A percentile compares a stretch with the other conserved stretches of the same genome.
phyloP scores from a whole-genome alignment of 1,140 invertebrate species.

The Macrobrachium nipponense region DNA sequence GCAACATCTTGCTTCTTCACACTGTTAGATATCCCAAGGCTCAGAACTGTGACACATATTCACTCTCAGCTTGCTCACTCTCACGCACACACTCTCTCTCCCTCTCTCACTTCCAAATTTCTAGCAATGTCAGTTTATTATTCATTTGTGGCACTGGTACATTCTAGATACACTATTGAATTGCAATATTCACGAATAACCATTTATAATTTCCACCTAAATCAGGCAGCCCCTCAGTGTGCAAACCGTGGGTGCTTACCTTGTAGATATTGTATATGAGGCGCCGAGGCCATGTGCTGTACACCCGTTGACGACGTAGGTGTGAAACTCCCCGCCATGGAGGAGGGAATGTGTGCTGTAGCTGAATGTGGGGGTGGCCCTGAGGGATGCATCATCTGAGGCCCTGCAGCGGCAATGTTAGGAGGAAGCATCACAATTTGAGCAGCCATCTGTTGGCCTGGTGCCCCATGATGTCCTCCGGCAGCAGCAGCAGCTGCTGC shows the following conservation, averaged over 20 bases:
- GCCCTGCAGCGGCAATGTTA: not conserved
- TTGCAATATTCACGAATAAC: constrained; percentile 45
- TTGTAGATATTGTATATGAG: constrained; percentile 52
- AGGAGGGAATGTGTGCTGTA: constrained; percentile 57
- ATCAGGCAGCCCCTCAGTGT: constrained; percentile 43
- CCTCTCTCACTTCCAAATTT: no score
- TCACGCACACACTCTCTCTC: no score
- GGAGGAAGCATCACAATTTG: constrained; percentile 48
- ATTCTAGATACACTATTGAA: constrained; percentile 32
- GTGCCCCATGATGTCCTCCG: constrained; percentile 43
- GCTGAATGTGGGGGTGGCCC: constrained; percentile 50
- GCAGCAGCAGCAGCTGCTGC: constrained; percentile 15
- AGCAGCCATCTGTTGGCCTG: constrained; percentile 46
- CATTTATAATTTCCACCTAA: constrained; percentile 26
- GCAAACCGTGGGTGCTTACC: constrained; percentile 52
- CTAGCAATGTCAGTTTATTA: no score
- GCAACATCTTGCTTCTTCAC: constrained; percentile 43
- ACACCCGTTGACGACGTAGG: constrained; percentile 51
- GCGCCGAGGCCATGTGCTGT: constrained; percentile 46
- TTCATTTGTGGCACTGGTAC: constrained; percentile 31
- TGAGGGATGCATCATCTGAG: constrained; percentile 41
- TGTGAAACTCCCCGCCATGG: constrained; percentile 55
- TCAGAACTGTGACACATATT: constrained; percentile 36
- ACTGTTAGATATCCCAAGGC: constrained; percentile 39
- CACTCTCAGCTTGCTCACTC: not conserved